These are phyloP conservation scores for Pandemis cinnamomeana DNA, from an alignment of 2,888 invertebrate species.

Conservation along the genomic window DNA sequence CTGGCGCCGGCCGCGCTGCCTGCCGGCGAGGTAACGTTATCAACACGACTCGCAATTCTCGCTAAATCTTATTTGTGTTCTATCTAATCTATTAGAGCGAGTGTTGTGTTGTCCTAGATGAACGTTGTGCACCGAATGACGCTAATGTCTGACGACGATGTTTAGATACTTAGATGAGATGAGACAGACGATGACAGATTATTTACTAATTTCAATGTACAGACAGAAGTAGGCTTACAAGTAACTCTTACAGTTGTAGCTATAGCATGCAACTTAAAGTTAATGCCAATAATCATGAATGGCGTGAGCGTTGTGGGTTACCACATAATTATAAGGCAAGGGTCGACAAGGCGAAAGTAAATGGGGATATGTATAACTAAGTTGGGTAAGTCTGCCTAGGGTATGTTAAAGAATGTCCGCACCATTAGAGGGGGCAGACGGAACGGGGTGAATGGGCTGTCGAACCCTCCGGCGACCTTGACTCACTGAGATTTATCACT, in stretches of 20 bases:
- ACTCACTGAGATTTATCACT: slow-evolving; percentile 80
- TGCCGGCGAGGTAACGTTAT: slow-evolving; percentile 35
- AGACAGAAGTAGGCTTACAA: neutral
- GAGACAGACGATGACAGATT: neutral
- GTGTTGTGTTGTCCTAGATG: slow-evolving; percentile 18
- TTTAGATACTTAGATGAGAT: slow-evolving; percentile 8
- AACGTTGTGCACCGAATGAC: slow-evolving; percentile 13
- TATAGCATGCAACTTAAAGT: neutral
- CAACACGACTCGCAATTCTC: slow-evolving; percentile 32
- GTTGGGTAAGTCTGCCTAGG: slow-evolving; percentile 66
- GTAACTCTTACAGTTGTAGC: neutral
- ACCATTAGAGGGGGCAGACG: slow-evolving; percentile 78
- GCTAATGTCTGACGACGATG: slow-evolving; percentile 24
- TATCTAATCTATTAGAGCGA: slow-evolving; percentile 38
- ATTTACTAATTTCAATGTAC: neutral
- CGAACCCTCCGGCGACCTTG: slow-evolving; percentile 82
- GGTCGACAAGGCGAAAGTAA: slow-evolving; percentile 59
- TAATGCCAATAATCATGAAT: slow-evolving; percentile 27
- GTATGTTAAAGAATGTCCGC: slow-evolving; percentile 78
- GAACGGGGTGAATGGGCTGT: slow-evolving; percentile 81
- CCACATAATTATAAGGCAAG: slow-evolving; percentile 36
- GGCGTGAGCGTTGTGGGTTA: slow-evolving; percentile 16
- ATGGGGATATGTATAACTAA: slow-evolving; percentile 54
- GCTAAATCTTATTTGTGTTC: slow-evolving; percentile 34
- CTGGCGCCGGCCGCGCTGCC: slow-evolving; percentile 39